Conservation (phyloP, 2,888 invertebrate species). For the Boloria selene region DNA sequence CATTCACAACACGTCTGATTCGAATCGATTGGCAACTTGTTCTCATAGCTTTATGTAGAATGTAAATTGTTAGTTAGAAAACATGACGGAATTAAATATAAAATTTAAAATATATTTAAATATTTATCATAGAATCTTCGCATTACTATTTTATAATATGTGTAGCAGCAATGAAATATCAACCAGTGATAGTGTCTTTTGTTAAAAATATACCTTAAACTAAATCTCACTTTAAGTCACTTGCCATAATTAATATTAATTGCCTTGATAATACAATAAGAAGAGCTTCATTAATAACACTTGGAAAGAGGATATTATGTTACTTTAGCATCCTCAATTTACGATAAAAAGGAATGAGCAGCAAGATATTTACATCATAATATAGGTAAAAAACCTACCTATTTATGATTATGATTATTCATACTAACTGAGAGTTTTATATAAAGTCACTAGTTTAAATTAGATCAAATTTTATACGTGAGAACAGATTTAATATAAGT, state of each 20-base stretch:
- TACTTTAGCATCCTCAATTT: slow-evolving; percentile 4
- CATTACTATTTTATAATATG: too few relatives aligned
- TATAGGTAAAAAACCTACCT: too few relatives aligned
- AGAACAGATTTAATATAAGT: too few relatives aligned
- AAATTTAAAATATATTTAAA: not conserved
- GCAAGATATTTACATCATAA: not conserved
- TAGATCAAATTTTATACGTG: too few relatives aligned
- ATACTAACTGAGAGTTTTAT: too few relatives aligned
- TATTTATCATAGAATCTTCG: not conserved
- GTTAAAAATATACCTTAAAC: not conserved
- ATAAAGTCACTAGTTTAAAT: too few relatives aligned
- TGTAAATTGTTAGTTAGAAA: not conserved
- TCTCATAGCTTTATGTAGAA: slow-evolving; percentile 48
- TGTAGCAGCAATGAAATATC: too few relatives aligned
- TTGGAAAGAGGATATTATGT: slow-evolving; percentile 18
- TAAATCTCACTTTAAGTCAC: slow-evolving; percentile 16
- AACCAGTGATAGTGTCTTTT: too few relatives aligned
- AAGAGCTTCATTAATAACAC: slow-evolving; percentile 20
- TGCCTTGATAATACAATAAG: slow-evolving; percentile 17
- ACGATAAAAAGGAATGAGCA: not conserved
- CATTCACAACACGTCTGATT: slow-evolving; percentile 61
- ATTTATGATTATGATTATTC: too few relatives aligned
- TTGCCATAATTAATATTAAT: slow-evolving; percentile 25
- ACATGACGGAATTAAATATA: not conserved
- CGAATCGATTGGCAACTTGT: slow-evolving; percentile 49